Base-by-base conservation (phyloP, 2,797 vertebrate genomes). In the Anomalospiza imberbis region DNA sequence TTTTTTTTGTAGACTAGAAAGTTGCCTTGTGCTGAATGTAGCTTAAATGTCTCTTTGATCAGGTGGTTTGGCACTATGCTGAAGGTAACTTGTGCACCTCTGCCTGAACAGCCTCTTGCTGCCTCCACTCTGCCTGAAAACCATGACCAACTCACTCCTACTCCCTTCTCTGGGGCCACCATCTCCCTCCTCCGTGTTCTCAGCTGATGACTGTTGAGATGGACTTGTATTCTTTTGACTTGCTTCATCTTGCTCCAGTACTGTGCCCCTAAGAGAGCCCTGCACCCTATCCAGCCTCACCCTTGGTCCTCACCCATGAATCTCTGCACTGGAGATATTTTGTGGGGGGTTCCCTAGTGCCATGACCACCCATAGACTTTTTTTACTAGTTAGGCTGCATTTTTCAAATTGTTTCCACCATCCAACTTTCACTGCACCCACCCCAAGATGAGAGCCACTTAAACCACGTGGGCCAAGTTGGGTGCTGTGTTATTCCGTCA, bases 41-140 rank as follows among this genome's bases (percentile, higher is more conserved):
- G 36, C 53, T 80, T 83, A 83, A 95, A 63, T 12, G 5, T 20
- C 47, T 65, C 94, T 95, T 94, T 96, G 83, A 96, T 96, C 80
- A 89, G 67, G 50, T 53, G 61, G 48, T 85, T 94, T 93, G 83
- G 63, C 60, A 60, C 53, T 71, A n/a, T 2, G 5, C 77, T 73
- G 44, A 73, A 83, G 72, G 36, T 58, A 38, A 14, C 29, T 25
- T 0, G 3, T 28, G 22, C 40, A 31, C 13, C 2, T 6, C 42
- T 79, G 60, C 72, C 82, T 62, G 31, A 70, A 32, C 34, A 85
- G 29, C 38, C 45, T 87, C 60, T 80, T 24, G 24, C 53, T 87
- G 50, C 54, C 54, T 85, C 54, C 26, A 14, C 13, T 68, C 38
- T 78, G 24, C 54, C n/a, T 72, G 40, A 62, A 90, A 82, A 67